Base-by-base conservation (phyloP, 2,888 invertebrate species). In the Linnaemya tessellans region DNA sequence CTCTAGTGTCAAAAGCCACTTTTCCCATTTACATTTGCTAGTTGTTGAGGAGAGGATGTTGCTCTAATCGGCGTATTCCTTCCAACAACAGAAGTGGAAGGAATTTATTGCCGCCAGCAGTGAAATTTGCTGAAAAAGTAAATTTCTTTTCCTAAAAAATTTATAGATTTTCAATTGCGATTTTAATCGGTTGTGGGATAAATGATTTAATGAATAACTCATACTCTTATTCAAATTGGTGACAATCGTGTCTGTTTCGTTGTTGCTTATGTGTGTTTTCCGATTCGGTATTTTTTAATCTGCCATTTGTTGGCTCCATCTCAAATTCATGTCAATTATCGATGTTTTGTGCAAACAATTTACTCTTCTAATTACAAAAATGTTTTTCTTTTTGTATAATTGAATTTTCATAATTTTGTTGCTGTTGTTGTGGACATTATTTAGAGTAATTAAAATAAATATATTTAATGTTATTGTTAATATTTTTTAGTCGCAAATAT, bases 391-490 rank as follows among this genome's bases (percentile, higher is more conserved):
- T 77, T 67, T 20, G 41, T 58, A 20, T 80, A 67, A 81, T 74
- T 60, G 60, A 71, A 65, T 80, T 74, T 80, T 65, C 65, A 38
- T 41, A 74, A 62, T 68, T 80, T 22, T 67, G 56, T 30, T 70
- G 68, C 46, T 62, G n/a, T 25, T 54, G 10, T 38, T 60, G 7
- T 10, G 18, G 9, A 60, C 22, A 71, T 80, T 67, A 77, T 60
- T 77, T 54, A 56, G 38, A 41, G 65, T 60, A 77, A 80, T 80
- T 77, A 80, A 75, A 80, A 68, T 84, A 77, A 71, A 71, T 80
- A 74, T 64, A 54, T 56, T 68, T 64, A 75, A 71, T 41, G 54
- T 46, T 46, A 58, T 78, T 71, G 41, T 30, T 60, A 56, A 65
- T 54, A 56, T 30, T 77, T 77, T 46, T 41, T 54, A 56, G 60